Conservation (phyloP, 2,797 vertebrate genomes). For the Acridotheres tristis region DNA sequence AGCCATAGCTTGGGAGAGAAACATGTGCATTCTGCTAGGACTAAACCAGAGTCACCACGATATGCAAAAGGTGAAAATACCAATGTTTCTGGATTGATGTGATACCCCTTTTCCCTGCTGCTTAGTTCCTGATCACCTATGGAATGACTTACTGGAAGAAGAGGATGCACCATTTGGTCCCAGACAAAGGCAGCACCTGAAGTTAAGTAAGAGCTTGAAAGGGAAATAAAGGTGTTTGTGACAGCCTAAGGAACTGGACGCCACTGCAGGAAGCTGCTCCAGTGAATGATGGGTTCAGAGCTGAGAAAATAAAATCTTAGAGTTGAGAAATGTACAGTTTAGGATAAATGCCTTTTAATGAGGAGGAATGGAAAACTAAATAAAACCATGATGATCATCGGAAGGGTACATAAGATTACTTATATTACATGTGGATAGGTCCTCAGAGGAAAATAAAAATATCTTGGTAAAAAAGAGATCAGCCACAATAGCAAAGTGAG, state of each 20-base stretch:
- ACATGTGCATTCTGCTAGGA: neutral
- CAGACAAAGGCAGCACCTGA: neutral
- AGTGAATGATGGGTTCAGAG: neutral
- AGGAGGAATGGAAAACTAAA: neutral
- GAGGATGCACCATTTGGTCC: neutral
- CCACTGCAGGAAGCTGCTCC: neutral
- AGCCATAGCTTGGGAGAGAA: neutral
- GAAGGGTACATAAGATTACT: neutral
- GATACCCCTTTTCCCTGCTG: neutral
- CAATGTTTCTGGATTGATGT: neutral
- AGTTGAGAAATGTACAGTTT: neutral
- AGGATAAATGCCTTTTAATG: neutral
- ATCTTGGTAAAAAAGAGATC: neutral
- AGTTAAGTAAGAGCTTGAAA: neutral
- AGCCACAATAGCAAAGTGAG: neutral
- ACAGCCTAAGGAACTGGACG: neutral
- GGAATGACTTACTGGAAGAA: neutral
- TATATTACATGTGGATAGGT: neutral
- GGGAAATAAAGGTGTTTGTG: neutral
- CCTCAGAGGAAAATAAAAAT: slow-evolving; percentile 1
- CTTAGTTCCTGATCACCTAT: neutral
- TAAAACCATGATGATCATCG: neutral
- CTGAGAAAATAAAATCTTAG: neutral
- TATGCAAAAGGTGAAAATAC: neutral
- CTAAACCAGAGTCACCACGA: neutral